These are phyloP conservation scores for Pygoscelis antarcticus DNA, from an alignment of 2,113 vertebrate species.

Conservation along the genomic window DNA sequence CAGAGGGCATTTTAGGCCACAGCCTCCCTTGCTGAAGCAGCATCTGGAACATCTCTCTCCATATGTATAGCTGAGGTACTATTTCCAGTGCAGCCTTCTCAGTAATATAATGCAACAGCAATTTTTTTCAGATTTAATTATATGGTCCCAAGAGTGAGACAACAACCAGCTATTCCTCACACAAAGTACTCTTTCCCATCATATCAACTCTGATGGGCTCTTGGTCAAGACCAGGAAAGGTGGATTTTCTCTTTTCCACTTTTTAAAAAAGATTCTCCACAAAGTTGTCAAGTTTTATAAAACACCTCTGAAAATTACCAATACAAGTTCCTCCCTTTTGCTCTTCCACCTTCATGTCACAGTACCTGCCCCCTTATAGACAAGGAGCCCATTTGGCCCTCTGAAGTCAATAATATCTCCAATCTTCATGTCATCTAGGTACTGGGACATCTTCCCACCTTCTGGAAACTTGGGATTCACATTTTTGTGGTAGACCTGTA, in stretches of 20 bases:
- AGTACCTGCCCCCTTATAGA: constrained; percentile 85
- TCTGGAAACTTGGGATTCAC: constrained; percentile 83
- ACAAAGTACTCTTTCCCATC: background rate
- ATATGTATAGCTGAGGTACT: background rate
- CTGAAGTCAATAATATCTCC: constrained; percentile 88
- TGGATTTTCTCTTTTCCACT: background rate
- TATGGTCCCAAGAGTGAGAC: background rate
- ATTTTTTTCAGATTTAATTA: background rate
- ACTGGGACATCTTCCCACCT: constrained; percentile 92
- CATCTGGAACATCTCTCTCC: background rate
- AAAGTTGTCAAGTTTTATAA: background rate
- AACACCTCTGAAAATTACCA: background rate
- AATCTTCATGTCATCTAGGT: constrained; percentile 84
- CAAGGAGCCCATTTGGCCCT: constrained; percentile 87
- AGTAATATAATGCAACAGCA: background rate
- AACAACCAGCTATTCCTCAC: background rate
- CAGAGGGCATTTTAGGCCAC: background rate
- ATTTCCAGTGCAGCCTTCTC: background rate
- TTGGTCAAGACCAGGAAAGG: background rate
- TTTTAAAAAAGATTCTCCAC: background rate
- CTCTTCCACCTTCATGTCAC: background rate
- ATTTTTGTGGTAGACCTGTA: constrained; percentile 89
- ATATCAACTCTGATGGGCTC: background rate
- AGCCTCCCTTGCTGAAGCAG: background rate
- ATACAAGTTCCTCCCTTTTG: background rate